Percentiles rank a stretch among this genome's conserved stretches.
Evolutionary conservation across 2,797 vertebrate species (phyloP).

Genomic region (Cuniculus paca): DNA sequence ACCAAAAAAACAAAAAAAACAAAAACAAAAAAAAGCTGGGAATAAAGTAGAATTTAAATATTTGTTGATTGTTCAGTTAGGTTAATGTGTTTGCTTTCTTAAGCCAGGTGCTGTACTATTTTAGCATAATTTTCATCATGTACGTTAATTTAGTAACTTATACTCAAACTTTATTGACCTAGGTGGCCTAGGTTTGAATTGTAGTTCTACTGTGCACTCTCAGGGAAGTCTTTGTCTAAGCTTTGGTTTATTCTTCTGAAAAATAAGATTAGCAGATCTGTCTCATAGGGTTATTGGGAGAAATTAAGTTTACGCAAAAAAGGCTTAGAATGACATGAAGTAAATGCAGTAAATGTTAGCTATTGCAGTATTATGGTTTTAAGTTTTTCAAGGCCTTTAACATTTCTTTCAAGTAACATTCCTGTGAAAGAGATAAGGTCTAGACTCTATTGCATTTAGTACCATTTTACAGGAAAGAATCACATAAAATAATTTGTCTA

Average conservation of each 20-base stretch:
- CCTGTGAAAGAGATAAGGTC: not conserved
- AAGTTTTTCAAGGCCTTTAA: constrained; percentile 54
- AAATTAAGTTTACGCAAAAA: constrained; percentile 1
- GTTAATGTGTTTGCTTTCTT: constrained; percentile 21
- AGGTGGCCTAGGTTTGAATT: constrained; percentile 31
- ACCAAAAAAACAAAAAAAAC: not conserved
- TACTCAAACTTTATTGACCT: constrained; percentile 39
- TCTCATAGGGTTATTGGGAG: not conserved
- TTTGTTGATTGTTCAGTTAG: constrained; percentile 9
- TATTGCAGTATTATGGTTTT: constrained; percentile 44
- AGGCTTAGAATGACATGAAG: constrained; percentile 14
- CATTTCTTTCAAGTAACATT: constrained; percentile 46
- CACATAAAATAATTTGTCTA: constrained; percentile 36
- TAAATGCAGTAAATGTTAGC: constrained; percentile 21
- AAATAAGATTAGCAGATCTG: not conserved
- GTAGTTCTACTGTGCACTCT: not conserved
- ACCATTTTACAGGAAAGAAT: constrained; percentile 32
- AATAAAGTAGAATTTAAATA: constrained; percentile 38
- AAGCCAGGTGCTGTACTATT: constrained; percentile 31
- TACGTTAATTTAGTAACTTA: constrained; percentile 44
- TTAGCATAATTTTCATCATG: not conserved
- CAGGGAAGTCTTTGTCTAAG: not conserved
- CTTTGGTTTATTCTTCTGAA: constrained; percentile 31
- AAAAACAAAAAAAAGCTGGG: not conserved
- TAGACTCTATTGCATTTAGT: constrained; percentile 13